A percentile compares a stretch with the other conserved stretches of the same genome.
Conservation (phyloP, 1,140 invertebrate genomes). For the Tetramorium alpestre region DNA sequence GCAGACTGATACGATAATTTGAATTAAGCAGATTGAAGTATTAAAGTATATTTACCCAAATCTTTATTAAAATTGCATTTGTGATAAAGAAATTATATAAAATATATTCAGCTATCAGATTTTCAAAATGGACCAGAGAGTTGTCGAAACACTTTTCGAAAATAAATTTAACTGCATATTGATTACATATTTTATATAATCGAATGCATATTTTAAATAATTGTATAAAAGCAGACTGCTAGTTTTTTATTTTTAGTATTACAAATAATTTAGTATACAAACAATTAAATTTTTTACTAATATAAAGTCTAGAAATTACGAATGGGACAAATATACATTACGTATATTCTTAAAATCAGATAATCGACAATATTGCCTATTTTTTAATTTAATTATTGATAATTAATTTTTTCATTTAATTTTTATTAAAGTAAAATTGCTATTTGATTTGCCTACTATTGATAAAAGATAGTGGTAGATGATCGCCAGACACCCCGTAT, state of each 20-base stretch:
- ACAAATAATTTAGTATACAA: background rate
- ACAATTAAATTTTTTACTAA: background rate
- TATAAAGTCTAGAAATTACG: background rate
- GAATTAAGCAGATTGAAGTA: too few relatives aligned
- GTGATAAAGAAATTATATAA: background rate
- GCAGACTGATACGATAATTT: background rate
- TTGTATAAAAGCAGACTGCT: background rate
- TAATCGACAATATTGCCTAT: background rate
- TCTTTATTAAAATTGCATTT: background rate
- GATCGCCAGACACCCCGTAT: constrained; percentile 49
- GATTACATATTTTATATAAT: background rate
- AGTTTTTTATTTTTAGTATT: background rate
- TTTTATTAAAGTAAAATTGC: constrained; percentile 22
- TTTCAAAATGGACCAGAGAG: background rate
- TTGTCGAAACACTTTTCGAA: background rate
- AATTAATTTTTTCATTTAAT: background rate
- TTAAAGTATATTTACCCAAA: too few relatives aligned
- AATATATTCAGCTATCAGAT: background rate
- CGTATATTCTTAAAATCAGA: background rate
- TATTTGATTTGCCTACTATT: background rate
- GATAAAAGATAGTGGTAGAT: constrained; percentile 12
- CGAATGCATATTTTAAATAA: background rate
- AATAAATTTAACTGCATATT: background rate
- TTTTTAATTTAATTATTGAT: background rate
- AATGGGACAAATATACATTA: background rate